Conservation (phyloP, 2,888 invertebrate species). For the Miltochrista miniata region DNA sequence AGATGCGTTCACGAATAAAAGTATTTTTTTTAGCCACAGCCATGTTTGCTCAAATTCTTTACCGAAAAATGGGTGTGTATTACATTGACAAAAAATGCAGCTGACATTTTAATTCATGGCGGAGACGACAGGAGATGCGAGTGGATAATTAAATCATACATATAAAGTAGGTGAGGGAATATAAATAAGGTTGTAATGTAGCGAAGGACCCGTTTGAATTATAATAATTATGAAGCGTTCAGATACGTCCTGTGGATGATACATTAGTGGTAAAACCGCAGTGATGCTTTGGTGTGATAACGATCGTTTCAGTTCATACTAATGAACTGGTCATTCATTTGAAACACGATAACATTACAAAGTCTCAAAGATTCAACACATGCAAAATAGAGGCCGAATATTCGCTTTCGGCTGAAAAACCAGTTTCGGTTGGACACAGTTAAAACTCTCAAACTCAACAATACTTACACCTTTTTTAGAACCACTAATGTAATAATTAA, state of each 20-base stretch:
- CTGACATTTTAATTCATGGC: slow-evolving; percentile 69
- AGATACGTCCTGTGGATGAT: slow-evolving; percentile 52
- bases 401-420: too few species aligned
- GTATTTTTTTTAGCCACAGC: slow-evolving; percentile 58
- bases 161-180: slow-evolving; percentile 49
- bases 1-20: slow-evolving; percentile 69
- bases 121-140: slow-evolving; percentile 66
- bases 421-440: too few species aligned
- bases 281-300: slow-evolving; percentile 30
- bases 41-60: slow-evolving; percentile 77
- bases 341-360: too few species aligned
- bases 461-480: too few species aligned
- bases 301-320: slow-evolving; percentile 23
- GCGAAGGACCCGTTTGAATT: slow-evolving; percentile 35
- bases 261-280: slow-evolving; percentile 45
- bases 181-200: slow-evolving; percentile 43
- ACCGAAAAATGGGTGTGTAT: slow-evolving; percentile 59
- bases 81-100: slow-evolving; percentile 54
- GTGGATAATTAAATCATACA: slow-evolving; percentile 55
- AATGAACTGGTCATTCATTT: slow-evolving; percentile 14
- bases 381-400: too few species aligned
- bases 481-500: too few species aligned
- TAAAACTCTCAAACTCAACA: too few species aligned
- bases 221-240: slow-evolving; percentile 43
- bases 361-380: too few species aligned